phyloP scores from a whole-genome alignment of 2,797 vertebrate species.

The Rhabdomys pumilio region DNA sequence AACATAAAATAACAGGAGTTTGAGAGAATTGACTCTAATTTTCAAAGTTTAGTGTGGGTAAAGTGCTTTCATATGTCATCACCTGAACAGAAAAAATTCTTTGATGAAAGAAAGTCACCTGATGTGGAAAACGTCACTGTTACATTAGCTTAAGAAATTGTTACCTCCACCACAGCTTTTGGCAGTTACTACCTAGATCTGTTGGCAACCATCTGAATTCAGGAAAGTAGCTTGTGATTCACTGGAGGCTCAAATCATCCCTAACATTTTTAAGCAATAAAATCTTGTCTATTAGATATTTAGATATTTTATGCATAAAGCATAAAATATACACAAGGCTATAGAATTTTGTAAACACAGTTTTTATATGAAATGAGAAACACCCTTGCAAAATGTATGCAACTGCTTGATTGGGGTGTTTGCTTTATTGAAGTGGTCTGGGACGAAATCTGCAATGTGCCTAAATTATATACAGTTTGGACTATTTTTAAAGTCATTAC shows the following conservation, averaged over 20 bases:
- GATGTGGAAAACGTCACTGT: not conserved
- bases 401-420: not conserved
- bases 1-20: not conserved
- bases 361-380: not conserved
- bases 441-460: not conserved
- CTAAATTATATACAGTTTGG: not conserved
- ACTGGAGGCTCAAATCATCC: not conserved
- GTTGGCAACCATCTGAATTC: not conserved
- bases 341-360: not conserved
- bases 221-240: not conserved
- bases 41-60: not conserved
- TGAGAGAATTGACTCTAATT: not conserved
- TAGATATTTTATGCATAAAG: not conserved
- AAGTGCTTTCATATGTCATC: not conserved
- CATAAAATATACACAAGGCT: not conserved
- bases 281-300: not conserved
- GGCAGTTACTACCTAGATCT: not conserved
- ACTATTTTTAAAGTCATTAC: not conserved
- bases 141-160: not conserved
- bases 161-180: not conserved
- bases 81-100: not conserved
- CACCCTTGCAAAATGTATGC: not conserved
- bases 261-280: not conserved
- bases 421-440: not conserved
- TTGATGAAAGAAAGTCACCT: not conserved